A percentile compares a stretch with the other conserved stretches of the same genome.
phyloP scores from a whole-genome alignment of 1,140 invertebrate species.

The Zaprionus africanus region DNA sequence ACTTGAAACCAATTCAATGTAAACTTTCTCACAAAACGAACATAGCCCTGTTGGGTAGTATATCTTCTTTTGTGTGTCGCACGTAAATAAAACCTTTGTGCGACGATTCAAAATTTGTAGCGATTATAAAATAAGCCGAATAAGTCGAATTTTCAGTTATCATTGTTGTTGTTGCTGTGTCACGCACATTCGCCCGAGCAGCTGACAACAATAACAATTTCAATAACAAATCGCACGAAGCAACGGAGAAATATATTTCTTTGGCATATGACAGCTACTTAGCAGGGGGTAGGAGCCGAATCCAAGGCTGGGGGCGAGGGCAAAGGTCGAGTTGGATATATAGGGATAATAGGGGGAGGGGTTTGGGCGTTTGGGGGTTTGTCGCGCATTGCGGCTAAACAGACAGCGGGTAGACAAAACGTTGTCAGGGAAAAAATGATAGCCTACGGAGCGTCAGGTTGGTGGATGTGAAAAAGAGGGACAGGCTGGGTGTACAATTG shows the following conservation, averaged over 20 bases:
- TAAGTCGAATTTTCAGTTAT: slow-evolving; percentile 23
- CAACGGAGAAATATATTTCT: slow-evolving; percentile 35
- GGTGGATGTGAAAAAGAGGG: background rate
- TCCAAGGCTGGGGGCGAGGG: background rate
- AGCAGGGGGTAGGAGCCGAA: slow-evolving; percentile 17
- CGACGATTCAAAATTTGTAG: slow-evolving; percentile 53
- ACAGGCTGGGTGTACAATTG: slow-evolving; percentile 1
- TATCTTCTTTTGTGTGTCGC: background rate
- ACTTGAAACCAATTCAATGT: background rate
- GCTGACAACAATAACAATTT: slow-evolving; percentile 68
- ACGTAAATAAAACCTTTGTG: slow-evolving; percentile 36
- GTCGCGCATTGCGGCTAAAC: slow-evolving; percentile 20
- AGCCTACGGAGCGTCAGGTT: background rate
- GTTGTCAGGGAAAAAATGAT: slow-evolving; percentile 17
- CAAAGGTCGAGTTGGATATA: slow-evolving; percentile 9
- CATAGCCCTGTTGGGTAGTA: background rate
- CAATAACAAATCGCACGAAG: slow-evolving; percentile 65
- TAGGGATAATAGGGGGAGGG: background rate
- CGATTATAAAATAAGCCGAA: slow-evolving; percentile 74
- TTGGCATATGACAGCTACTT: slow-evolving; percentile 68
- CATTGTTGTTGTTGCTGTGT: slow-evolving; percentile 39
- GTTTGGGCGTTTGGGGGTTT: background rate
- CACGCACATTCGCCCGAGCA: slow-evolving; percentile 43
- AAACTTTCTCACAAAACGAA: background rate
- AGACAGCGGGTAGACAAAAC: slow-evolving; percentile 46